A percentile compares a stretch with the other conserved stretches of the same genome.
Evolutionary conservation across 2,113 vertebrate species (phyloP).

Genomic region (Oryzias javanicus): DNA sequence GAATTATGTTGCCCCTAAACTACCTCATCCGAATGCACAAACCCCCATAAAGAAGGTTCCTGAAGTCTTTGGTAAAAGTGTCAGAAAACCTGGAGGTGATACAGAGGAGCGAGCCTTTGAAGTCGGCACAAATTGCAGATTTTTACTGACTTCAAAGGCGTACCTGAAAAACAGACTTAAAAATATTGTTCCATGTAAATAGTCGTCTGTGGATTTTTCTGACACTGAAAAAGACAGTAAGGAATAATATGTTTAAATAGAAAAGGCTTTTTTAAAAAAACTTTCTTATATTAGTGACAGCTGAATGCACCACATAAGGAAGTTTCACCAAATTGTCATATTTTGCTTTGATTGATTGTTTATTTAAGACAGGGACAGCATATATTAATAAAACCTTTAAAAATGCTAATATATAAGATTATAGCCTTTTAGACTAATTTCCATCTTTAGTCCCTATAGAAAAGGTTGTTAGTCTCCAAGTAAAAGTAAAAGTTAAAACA

Average conservation of each 20-base stretch:
- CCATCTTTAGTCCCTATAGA: too few relatives aligned
- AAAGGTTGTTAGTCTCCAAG: too few relatives aligned
- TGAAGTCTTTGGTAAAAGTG: background rate
- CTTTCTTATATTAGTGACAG: background rate
- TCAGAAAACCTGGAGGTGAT: constrained; percentile 14
- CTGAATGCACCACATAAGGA: background rate
- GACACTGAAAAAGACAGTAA: background rate
- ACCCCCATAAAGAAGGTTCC: background rate
- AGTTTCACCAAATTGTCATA: too few relatives aligned
- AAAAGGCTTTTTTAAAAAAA: background rate
- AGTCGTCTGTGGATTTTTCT: background rate
- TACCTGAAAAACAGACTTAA: background rate
- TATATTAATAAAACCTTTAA: too few relatives aligned
- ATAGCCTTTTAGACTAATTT: too few relatives aligned
- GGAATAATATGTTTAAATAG: background rate
- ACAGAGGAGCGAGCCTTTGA: constrained; percentile 6
- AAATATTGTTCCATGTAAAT: constrained; percentile 4
- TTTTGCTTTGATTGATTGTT: too few relatives aligned
- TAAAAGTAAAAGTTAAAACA: too few relatives aligned
- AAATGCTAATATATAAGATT: too few relatives aligned
- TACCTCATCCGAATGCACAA: background rate
- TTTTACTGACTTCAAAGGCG: constrained; percentile 16
- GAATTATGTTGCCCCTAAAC: background rate
- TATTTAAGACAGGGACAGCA: too few relatives aligned
- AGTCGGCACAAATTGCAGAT: constrained; percentile 6